Evolutionary conservation across 2,888 invertebrate genomes (phyloP), one percentile per base, ranked within the genome.

Genomic region (Mimas tiliae): DNA sequence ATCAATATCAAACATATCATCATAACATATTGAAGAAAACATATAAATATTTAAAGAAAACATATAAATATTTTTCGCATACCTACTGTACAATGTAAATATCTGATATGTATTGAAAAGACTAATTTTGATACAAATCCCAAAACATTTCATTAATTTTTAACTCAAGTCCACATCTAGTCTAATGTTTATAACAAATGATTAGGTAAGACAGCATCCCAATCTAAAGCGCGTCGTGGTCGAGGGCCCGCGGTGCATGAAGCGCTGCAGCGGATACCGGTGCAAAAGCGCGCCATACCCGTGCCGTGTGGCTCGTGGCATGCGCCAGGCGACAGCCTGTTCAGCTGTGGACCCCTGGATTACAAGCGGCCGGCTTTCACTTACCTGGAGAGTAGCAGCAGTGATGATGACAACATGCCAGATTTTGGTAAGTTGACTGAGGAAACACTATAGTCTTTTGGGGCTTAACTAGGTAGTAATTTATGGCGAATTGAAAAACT

Each of bases 241-340:
- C 82, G 94, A 0, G 94, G 94, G 12, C 94, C 94, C 0, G 89
- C 94, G 11, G 85, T 94, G 34, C 95, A 95, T 72, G 95, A 95
- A 79, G 94, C 94, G 0, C 76, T 95, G 65, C 95, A 95, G 76
- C 94, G 95, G 94, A 95, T 95, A 94, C 88, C 93, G 58, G 71
- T 79, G 68, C 85, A 79, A 65, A 71, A 79, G 8, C 84, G 81
- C 11, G 91, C 87, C 0, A 66, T 89, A 42, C 85, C 90, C 0
- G 68, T 89, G 47, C 83, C 89, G 1, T 89, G 86, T 62, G 74
- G 79, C 27, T 68, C 82, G 55, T 94, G 94, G 94, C 94, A 94
- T 65, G 94, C 94, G 2, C 94, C 94, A 0, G 94, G 91, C 7
- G 88, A 93, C 21, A 88, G 87, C 14, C 79, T 94, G 66, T 93